A percentile compares a stretch with the other conserved stretches of the same genome.
Evolutionary conservation across 2,113 vertebrate species (phyloP).

Genomic region (Gasterosteus aculeatus): DNA sequence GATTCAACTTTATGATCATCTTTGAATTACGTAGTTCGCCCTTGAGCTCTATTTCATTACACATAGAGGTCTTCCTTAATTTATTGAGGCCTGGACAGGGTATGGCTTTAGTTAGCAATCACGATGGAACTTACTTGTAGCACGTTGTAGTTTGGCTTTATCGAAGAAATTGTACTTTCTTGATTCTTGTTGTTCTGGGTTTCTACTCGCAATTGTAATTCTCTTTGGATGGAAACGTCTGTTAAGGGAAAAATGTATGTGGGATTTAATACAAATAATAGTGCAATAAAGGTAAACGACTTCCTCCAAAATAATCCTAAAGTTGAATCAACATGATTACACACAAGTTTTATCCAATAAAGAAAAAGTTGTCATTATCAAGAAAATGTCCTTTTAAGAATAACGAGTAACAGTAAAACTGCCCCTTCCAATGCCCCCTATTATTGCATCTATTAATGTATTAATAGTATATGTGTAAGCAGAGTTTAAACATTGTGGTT

Average conservation of each 20-base stretch:
- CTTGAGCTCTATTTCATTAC: not conserved
- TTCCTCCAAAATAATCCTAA: not conserved
- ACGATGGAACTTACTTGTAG: no score
- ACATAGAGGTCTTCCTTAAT: not conserved
- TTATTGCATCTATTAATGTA: not conserved
- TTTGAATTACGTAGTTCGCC: not conserved
- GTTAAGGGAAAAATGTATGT: no score
- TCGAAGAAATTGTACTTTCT: no score
- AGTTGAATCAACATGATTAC: not conserved
- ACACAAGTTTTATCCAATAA: not conserved
- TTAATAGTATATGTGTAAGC: not conserved
- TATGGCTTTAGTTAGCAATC: no score
- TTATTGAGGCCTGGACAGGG: no score
- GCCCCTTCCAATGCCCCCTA: not conserved
- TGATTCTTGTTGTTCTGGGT: no score
- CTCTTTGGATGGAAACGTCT: no score
- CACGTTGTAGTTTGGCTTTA: no score
- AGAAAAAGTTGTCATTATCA: not conserved
- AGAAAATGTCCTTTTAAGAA: not conserved
- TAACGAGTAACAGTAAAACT: not conserved
- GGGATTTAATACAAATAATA: not conserved
- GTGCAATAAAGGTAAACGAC: not conserved
- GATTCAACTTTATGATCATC: not conserved
- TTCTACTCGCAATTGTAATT: no score
- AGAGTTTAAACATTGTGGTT: slow-evolving; percentile 1